Base-by-base conservation (phyloP, 2,113 vertebrate species). In the Maccullochella peelii region DNA sequence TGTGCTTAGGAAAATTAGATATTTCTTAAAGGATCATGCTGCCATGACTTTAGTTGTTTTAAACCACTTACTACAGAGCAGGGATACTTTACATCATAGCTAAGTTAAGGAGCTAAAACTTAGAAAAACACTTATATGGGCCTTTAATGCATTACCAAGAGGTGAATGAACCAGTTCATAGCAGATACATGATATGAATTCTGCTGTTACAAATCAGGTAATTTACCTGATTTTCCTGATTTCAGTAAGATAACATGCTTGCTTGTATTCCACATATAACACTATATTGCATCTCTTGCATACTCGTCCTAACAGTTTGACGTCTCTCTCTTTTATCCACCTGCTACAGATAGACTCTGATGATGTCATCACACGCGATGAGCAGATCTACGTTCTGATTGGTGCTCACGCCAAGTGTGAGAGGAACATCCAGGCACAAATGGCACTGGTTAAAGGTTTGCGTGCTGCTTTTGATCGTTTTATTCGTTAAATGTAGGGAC, bases 361-460 rank as follows among this genome's bases (percentile, higher is more conserved):
- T 57, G 97, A 98, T 2, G 97, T 98, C 88, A 96, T 98, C 86
- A 98, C 97, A 0, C 95, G 95, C 73, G 97, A 98, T 40, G 97
- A 98, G 89, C 97, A 98, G 93, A 98, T 98, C 92, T 97, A 95
- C 74, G 93, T 98, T 61, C 94, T 98, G 90, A 95, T 95, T 58
- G 95, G 96, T 70, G 97, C 97, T 16, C 95, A 95, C n/a, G 89
- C 93, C 80, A 95, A 91, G 61, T 98, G 97, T 81, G 96, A 97
- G 83, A 94, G 86, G 63, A 92, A 77, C 77, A 96, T 97, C 76
- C 90, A 76, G 67, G 85, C 92, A 38, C 96, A 96, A n/a, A 84
- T 91, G 76, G 90, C 93, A 30, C 82, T 80, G 30, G 54, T 94
- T 57, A 94, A 91, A 96, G 96, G 97, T 97, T 89, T 20, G 84